These are phyloP conservation scores for Phycodurus eques DNA, from an alignment of 2,113 vertebrate genomes.

Conservation along the genomic window DNA sequence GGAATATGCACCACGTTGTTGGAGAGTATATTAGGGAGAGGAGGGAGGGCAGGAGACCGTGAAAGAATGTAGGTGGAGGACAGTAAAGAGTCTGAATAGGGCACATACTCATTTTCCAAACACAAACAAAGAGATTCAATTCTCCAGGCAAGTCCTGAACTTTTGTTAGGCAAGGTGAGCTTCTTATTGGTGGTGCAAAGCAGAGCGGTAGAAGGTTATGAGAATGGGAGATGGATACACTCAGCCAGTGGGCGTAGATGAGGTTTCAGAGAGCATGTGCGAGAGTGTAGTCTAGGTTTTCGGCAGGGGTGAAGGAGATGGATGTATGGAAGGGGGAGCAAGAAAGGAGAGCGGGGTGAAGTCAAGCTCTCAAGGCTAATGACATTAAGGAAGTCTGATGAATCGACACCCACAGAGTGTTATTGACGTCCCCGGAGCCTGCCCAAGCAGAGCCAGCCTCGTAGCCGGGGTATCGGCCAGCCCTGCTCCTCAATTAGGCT, in stretches of 20 bases:
- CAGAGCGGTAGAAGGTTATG: constrained; percentile 49
- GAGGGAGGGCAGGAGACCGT: constrained; percentile 10
- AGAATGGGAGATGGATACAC: constrained; percentile 55
- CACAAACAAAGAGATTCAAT: constrained; percentile 24
- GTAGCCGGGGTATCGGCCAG: constrained; percentile 56
- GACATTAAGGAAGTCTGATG: constrained; percentile 77
- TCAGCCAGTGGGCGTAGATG: constrained; percentile 36
- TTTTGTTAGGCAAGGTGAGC: constrained; percentile 46
- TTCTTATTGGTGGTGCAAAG: constrained; percentile 53
- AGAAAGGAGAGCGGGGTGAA: constrained; percentile 47
- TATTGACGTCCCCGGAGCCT: constrained; percentile 68
- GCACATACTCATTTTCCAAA: constrained; percentile 36
- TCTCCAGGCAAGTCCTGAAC: constrained; percentile 44
- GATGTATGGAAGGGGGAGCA: constrained; percentile 31
- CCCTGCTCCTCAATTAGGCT: constrained; percentile 76
- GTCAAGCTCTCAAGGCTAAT: constrained; percentile 74
- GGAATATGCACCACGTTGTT: constrained; percentile 64
- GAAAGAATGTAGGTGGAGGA: constrained; percentile 14
- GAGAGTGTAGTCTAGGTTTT: constrained; percentile 53
- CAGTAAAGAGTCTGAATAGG: constrained; percentile 9
- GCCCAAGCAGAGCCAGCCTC: constrained; percentile 56
- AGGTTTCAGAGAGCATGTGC: constrained; percentile 40
- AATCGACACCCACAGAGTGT: constrained; percentile 75
- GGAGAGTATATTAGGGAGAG: constrained; percentile 54
- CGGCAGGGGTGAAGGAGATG: constrained; percentile 53